These are phyloP conservation scores for Spicauda simplicius DNA, from an alignment of 2,888 invertebrate genomes.

Conservation along the genomic window DNA sequence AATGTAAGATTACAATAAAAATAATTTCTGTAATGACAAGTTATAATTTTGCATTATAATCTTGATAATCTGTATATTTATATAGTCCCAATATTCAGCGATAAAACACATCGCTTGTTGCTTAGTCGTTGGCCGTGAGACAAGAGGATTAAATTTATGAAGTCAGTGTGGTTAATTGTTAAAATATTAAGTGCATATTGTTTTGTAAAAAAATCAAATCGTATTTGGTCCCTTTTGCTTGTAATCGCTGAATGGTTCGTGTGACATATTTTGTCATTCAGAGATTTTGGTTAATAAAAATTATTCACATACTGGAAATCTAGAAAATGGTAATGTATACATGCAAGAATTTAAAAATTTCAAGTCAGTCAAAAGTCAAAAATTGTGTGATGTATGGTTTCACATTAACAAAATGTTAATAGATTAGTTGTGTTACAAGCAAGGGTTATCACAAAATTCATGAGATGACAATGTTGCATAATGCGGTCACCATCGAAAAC, in stretches of 20 bases:
- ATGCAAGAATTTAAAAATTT: conserved; percentile 57
- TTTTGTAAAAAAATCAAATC: conserved; percentile 63
- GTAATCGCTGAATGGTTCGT: conserved; percentile 73
- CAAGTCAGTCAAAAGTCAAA: conserved; percentile 34
- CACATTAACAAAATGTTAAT: conserved; percentile 64
- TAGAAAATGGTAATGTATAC: conserved; percentile 43
- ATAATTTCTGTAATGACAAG: no score
- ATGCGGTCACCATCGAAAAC: conserved; percentile 52
- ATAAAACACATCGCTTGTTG: not conserved
- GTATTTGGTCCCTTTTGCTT: conserved; percentile 84
- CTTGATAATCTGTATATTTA: not conserved
- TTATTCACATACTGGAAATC: conserved; percentile 70
- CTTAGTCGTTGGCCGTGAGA: conserved; percentile 5
- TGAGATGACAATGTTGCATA: conserved; percentile 54
- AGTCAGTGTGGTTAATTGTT: conserved; percentile 76
- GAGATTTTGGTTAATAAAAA: conserved; percentile 64
- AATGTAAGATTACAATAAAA: no score
- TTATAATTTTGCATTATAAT: no score
- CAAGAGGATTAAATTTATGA: conserved; percentile 52
- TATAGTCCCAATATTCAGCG: not conserved
- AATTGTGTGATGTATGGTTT: conserved; percentile 34
- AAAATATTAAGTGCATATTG: conserved; percentile 58
- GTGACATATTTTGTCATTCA: conserved; percentile 61
- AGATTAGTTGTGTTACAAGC: conserved; percentile 84
- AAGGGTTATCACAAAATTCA: conserved; percentile 79